These are phyloP conservation scores for Ylistrum balloti DNA, from an alignment of 1,140 invertebrate genomes.

Conservation along the genomic window DNA sequence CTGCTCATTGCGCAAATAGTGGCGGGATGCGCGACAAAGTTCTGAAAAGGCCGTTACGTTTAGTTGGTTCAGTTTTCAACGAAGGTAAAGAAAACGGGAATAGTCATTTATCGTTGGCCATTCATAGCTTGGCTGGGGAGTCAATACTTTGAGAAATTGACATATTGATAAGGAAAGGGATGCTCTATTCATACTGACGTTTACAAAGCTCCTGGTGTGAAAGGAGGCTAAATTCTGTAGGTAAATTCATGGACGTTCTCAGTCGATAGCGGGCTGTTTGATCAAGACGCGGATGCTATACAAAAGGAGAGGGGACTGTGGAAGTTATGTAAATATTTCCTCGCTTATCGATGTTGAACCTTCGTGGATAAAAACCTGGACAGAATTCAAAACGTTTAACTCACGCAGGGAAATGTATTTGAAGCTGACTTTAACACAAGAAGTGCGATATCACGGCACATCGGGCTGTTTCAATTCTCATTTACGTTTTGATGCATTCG, in stretches of 20 bases:
- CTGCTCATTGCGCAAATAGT: neutral
- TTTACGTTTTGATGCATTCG: neutral
- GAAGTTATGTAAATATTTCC: conserved; percentile 26
- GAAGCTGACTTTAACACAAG: neutral
- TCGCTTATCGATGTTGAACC: neutral
- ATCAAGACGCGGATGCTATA: conserved; percentile 24
- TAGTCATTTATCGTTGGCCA: conserved; percentile 17
- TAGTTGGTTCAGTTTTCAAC: neutral
- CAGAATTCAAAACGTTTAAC: conserved; percentile 38
- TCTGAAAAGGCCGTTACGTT: neutral
- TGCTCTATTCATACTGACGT: neutral
- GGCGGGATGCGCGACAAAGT: neutral
- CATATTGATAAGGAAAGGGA: conserved; percentile 9
- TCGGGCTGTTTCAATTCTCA: neutral
- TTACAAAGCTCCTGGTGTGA: neutral
- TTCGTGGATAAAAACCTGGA: conserved; percentile 31
- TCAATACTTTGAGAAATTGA: conserved; percentile 36
- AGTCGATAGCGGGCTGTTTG: conserved; percentile 5
- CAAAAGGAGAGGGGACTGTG: neutral
- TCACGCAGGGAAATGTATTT: neutral
- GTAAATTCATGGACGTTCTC: neutral
- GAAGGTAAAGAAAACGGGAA: neutral
- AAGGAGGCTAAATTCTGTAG: conserved; percentile 38
- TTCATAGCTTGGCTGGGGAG: conserved; percentile 13
- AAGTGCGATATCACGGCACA: neutral